Conservation (phyloP, 2,113 vertebrate species). For the Heterocephalus glaber region DNA sequence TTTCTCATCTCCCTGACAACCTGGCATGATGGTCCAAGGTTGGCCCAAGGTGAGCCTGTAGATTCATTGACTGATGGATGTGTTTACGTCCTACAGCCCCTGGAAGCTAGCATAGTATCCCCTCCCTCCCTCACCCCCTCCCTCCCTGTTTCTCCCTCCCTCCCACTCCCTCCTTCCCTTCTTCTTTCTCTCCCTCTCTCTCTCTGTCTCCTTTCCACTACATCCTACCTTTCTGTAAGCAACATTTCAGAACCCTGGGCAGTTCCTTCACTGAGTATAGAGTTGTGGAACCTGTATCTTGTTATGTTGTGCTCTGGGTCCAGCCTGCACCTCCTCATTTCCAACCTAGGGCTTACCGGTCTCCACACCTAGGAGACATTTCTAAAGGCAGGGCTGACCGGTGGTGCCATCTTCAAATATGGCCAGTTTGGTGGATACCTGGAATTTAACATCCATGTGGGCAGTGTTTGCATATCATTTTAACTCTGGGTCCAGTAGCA, state of each 20-base stretch:
- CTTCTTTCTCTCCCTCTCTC: not conserved
- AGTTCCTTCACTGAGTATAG: not conserved
- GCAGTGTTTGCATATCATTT: not conserved
- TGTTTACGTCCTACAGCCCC: not conserved
- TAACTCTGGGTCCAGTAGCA: not conserved
- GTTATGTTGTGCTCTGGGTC: not conserved
- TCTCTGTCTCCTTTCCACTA: not conserved
- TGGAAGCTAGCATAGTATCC: not conserved
- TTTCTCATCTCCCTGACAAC: not conserved
- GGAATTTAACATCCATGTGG: not conserved
- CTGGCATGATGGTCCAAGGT: not conserved
- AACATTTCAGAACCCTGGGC: not conserved
- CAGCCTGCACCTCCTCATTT: not conserved
- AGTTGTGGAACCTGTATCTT: not conserved
- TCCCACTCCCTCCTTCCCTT: not conserved
- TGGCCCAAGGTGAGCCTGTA: too few species aligned
- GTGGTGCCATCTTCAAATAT: not conserved
- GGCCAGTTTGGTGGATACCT: not conserved
- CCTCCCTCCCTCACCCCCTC: too few species aligned
- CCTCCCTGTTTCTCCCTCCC: fast-evolving
- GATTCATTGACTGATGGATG: not conserved
- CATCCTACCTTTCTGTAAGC: not conserved
- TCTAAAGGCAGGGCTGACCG: not conserved
- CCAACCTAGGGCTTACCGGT: not conserved
- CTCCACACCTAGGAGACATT: not conserved